Base-by-base conservation (phyloP, 2,888 invertebrate genomes). In the Hedychridium roseum region DNA sequence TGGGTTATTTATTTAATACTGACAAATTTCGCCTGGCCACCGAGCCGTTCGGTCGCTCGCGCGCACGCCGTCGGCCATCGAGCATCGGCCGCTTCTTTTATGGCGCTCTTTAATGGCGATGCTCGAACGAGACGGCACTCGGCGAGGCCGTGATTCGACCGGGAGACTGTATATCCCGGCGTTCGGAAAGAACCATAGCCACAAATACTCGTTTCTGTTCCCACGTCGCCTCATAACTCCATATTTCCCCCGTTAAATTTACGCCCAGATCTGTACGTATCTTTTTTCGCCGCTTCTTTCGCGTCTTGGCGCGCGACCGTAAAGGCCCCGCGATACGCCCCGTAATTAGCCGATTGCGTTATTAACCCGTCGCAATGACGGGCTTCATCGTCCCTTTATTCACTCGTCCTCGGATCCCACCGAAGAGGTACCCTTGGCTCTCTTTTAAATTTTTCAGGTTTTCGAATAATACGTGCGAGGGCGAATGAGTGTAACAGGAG, bases 1-100 rank as follows among this genome's bases (percentile, higher is more conserved):
- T 77, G 76, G 74, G 72, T 77, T 77, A 78, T 78, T 78, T 76
- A 77, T 78, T 76, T 77, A 78, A 78, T 76, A 74, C 77, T 74
- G 75, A 76, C 77, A 76, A 78, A 77, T n/a, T n/a, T n/a, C n/a
- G n/a, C n/a, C n/a, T n/a, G n/a, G n/a, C n/a, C n/a, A n/a, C n/a
- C n/a, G n/a, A n/a, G n/a, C n/a, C n/a, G n/a, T n/a, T n/a, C n/a
- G n/a, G n/a, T n/a, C n/a, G n/a, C n/a, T n/a, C n/a, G n/a, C n/a
- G n/a, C n/a, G n/a, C n/a, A n/a, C n/a, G n/a, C n/a, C n/a, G n/a
- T 52, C 43, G 58, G 43, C 53, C 52, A 50, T 52, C 52, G 46
- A n/a, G n/a, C n/a, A n/a, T 52, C 55, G 55, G 48, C 59, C 61
- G 57, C 60, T 60, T 66, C 67, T 68, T 73, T 74, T 72, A 74